Evolutionary conservation across 2,888 invertebrate species (phyloP).

Genomic region (Brachyptera risi): DNA sequence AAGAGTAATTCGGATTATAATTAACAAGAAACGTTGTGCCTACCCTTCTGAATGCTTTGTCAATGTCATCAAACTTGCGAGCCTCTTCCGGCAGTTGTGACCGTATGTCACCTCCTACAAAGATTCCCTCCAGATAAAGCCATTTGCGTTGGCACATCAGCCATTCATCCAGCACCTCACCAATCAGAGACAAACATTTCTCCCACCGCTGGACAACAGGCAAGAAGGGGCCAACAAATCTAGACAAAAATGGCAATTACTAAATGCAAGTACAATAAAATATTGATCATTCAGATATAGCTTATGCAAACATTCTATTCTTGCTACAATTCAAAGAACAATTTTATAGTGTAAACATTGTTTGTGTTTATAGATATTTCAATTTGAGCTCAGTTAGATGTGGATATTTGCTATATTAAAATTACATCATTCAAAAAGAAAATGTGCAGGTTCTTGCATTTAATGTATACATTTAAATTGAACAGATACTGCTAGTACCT

Average conservation of each 20-base stretch:
- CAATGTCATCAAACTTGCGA: conserved; percentile 85
- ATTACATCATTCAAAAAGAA: no score
- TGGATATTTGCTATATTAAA: no score
- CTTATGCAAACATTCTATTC: background rate
- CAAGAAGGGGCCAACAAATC: conserved; percentile 86
- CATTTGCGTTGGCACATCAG: conserved; percentile 81
- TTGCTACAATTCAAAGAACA: conserved; percentile 32
- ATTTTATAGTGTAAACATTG: no score
- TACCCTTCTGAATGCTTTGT: conserved; percentile 71
- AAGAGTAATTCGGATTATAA: background rate
- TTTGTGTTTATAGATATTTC: no score
- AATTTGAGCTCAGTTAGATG: no score
- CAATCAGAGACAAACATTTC: conserved; percentile 68
- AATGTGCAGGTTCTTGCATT: no score
- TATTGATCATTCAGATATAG: no score
- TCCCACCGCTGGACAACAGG: conserved; percentile 82
- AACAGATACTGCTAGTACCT: no score
- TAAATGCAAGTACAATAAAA: no score
- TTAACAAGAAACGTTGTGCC: background rate
- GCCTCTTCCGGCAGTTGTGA: conserved; percentile 85
- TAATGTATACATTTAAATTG: no score
- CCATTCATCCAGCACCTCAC: conserved; percentile 88
- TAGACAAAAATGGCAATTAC: conserved; percentile 41
- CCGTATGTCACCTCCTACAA: conserved; percentile 84
- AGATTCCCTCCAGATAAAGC: conserved; percentile 90